Base-by-base conservation (phyloP, 2,113 vertebrate species). In the Larimichthys polyactis region DNA sequence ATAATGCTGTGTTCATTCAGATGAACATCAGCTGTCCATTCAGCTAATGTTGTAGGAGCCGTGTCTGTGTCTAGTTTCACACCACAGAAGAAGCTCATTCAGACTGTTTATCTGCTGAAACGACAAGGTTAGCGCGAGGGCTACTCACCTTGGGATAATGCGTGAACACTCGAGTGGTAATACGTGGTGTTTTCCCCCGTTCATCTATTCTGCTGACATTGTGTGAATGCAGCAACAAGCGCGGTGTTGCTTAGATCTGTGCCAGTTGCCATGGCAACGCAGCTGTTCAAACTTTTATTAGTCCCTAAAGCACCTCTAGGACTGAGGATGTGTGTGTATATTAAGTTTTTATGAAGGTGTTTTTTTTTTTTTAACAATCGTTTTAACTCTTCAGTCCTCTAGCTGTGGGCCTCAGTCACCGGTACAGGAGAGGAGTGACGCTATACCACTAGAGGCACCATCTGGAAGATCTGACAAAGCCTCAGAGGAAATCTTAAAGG, bases 361-460 rank as follows among this genome's bases (percentile, higher is more conserved):
- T 5, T 32, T 5, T 32, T 44, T 68, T 36, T 36, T 46, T 68
- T 32, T 70, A 72, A 78, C 59, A 29, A 67, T 76, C 4, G 11
- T 24, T 40, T 10, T 4, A 22, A 59, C 17, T 87, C 36, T 55
- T 81, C 83, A 95, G 94, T 90, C 92, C 15, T 90, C 91, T 63
- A 92, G 80, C 72, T 76, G 79, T 81, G 88, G 36, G 0, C 83
- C 67, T 5, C 91, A 87, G 78, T 91, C 90, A 0, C 87, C 91
- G 17, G 75, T 82, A 4, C 92, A 92, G n/a, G 91, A 93, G 58
- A 92, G 68, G 70, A 91, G 88, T 4, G 82, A 86, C 20, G 82
- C 79, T 5, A 89, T 90, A 60, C 86, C 88, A 10, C 79, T 89
- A 4, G 90, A 89, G 46, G 84, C 85, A 2, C 88, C 89, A 3